Base-by-base conservation (phyloP, 1,140 invertebrate genomes). In the Listronotus bonariensis region DNA sequence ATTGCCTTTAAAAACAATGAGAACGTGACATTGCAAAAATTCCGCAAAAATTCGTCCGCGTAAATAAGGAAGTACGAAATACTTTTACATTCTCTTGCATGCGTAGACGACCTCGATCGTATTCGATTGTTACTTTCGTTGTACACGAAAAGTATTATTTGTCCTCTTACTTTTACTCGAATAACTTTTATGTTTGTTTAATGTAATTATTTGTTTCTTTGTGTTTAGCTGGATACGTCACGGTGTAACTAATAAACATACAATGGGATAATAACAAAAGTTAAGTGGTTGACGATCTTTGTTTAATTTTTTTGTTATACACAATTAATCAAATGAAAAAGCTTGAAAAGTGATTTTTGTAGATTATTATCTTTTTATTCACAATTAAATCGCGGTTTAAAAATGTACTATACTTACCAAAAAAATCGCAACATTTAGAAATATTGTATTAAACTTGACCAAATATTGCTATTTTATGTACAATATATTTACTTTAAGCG, bases 81-180 rank as follows among this genome's bases (percentile, higher is more conserved):
- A 45, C 55, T 57, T 45, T 57, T 57, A 57, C 55, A 57, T 40
- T 57, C 55, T 42, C 55, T 45, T 45, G 26, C 31, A 38, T 46
- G 31, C 14, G 41, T 18, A 26, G 10, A 31, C 14, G 53, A 55
- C 53, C 53, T 43, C 36, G 31, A 41, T 55, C 34, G 14, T 31
- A 52, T 46, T 46, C 43, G 43, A 20, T 12, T 36, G 3, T 26
- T 46, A 55, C 53, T 55, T 55, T 55, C 53, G 53, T 55, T 55
- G 14, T 10, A 10, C 17, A 51, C 31, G 31, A 51, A 34, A 20
- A 18, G 34, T 36, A 36, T 17, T n/a, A 11, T 41, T 43, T 38
- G 53, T 55, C 53, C 53, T 55, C 38, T 55, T 55, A 55, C 53
- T 55, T 55, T 55, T 55, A 46, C 15, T 15, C 20, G 6, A 15